Evolutionary conservation across 1,140 invertebrate genomes (phyloP), one percentile per base, ranked within the genome.

Genomic region (Sesamia nonagrioides): DNA sequence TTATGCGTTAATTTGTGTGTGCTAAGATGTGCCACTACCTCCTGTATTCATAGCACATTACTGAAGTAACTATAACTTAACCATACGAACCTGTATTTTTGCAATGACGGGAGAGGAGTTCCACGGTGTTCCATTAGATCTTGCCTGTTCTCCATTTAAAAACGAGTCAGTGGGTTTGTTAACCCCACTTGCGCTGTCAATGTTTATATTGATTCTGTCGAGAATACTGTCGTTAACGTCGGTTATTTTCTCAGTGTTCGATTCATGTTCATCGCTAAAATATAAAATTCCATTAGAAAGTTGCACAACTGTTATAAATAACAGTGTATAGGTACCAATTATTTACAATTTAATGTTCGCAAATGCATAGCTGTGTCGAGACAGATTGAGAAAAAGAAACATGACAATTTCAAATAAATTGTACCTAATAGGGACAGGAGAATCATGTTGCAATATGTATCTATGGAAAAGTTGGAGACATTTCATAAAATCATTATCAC

Each of bases 161-260:
- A 82, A 69, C 18, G 77, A 42, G 8, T 81, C 73, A 71, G 48
- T 81, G 3, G 80, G 42, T 61, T 75, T 60, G 79, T 84, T 85
- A n/a, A 79, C 76, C n/a, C 84, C 80, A 33, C 63, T 82, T 17
- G 84, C 60, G 1, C 71, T 81, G 37, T 91, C 89, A 15, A 94
- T 83, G 74, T 92, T 88, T 18, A 88, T 84, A 69, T 90, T 84
- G 8, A 92, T 71, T 66, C 90, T 84, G 68, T 94, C 91, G 58
- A 92, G 63, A 27, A 90, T 82, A 54, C 63, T 82, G 71, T 92
- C 89, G 75, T 91, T 92, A 18, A 80, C 84, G 15, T 91, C 89
- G 8, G 85, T 78, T 40, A 91, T 76, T 83, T 87, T 87, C 17
- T 90, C 90, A 56, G 83, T 85, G 40, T 89, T 92, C 63, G 86